Percentiles rank a stretch among this genome's conserved stretches.
phyloP scores from a whole-genome alignment of 2,113 vertebrate genomes.

The Mobula hypostoma region DNA sequence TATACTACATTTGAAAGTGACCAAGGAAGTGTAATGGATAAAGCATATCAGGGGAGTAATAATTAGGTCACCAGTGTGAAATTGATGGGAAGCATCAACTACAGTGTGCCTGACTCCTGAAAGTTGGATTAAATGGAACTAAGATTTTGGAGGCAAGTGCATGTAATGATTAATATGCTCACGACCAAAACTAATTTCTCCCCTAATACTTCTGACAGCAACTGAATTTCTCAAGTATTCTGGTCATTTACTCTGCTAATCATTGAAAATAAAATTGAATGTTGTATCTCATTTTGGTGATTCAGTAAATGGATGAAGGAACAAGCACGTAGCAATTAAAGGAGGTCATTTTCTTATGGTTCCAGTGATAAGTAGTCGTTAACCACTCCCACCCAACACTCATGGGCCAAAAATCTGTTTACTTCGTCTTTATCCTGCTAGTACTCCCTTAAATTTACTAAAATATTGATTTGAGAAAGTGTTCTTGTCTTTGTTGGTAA shows the following conservation, averaged over 20 bases:
- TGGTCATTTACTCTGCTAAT: not conserved
- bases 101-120: too few relatives aligned
- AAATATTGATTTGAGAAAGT: not conserved
- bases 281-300: constrained; percentile 9
- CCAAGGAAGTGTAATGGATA: not conserved
- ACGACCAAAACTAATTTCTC: too few relatives aligned
- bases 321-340: not conserved
- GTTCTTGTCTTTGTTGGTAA: not conserved
- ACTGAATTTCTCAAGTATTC: not conserved
- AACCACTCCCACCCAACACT: not conserved
- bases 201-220: too few relatives aligned
- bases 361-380: not conserved
- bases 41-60: not conserved
- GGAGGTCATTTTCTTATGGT: not conserved
- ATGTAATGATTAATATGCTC: too few relatives aligned
- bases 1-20: not conserved
- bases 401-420: too few relatives aligned
- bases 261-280: not conserved
- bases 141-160: too few relatives aligned
- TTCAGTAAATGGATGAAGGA: constrained; percentile 2
- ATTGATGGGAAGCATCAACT: too few relatives aligned
- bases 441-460: not conserved
- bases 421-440: not conserved
- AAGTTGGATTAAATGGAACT: too few relatives aligned
- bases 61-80: too few relatives aligned